A percentile compares a stretch with the other conserved stretches of the same genome.
Conservation (phyloP, 1,140 invertebrate genomes). For the Dermatophagoides farinae region DNA sequence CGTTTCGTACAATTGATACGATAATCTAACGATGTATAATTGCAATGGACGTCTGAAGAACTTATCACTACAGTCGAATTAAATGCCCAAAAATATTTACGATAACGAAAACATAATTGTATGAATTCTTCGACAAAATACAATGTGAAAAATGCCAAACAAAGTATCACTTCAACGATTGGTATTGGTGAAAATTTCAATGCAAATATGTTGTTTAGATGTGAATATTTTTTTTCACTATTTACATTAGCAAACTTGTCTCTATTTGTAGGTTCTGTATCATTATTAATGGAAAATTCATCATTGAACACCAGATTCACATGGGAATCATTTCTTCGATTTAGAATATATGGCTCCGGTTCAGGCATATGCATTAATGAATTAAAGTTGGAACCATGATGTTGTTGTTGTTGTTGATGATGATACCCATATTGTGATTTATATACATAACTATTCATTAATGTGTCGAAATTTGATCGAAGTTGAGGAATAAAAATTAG, state of each 20-base stretch:
- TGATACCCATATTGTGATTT: background rate
- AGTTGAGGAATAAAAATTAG: background rate
- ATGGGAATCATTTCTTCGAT: too few relatives aligned
- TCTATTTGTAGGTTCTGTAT: too few relatives aligned
- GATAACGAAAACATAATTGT: slow-evolving; percentile 10
- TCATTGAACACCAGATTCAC: too few relatives aligned
- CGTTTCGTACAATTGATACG: slow-evolving; percentile 4
- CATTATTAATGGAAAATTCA: too few relatives aligned
- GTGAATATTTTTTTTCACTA: background rate
- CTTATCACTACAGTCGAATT: background rate
- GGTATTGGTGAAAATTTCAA: background rate
- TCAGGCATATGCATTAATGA: too few relatives aligned
- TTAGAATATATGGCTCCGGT: too few relatives aligned
- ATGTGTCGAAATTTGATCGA: background rate
- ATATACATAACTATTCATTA: background rate
- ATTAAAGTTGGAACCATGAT: too few relatives aligned
- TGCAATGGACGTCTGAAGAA: background rate
- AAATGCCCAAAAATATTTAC: slow-evolving; percentile 7
- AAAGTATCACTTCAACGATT: slow-evolving; percentile 7
- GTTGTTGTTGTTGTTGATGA: too few relatives aligned
- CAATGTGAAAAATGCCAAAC: slow-evolving; percentile 6
- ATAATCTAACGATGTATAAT: slow-evolving; percentile 4
- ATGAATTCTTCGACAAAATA: slow-evolving; percentile 6
- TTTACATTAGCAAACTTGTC: background rate
- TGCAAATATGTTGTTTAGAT: background rate